phyloP scores from a whole-genome alignment of 2,113 vertebrate genomes.

The Paradoxurus hermaphroditus region DNA sequence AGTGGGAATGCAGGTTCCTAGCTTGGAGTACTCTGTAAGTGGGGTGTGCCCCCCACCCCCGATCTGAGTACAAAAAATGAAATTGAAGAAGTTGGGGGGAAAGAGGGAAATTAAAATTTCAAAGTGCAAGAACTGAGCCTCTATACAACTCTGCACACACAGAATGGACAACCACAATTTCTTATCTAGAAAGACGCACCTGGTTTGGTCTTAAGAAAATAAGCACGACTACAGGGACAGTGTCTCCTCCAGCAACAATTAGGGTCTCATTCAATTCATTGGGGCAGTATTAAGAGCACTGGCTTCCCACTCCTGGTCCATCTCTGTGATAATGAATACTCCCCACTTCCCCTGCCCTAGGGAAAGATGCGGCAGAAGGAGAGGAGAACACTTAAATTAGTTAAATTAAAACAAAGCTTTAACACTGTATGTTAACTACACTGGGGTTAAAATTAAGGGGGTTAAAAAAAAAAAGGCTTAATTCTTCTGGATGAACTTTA shows the following conservation, averaged over 20 bases:
- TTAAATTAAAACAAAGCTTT: background rate
- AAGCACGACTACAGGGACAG: background rate
- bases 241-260: background rate
- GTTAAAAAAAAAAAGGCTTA: background rate
- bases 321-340: background rate
- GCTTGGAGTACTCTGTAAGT: background rate
- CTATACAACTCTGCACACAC: background rate
- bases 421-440: background rate
- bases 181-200: background rate
- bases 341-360: background rate
- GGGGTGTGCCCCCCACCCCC: background rate
- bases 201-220: background rate
- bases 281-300: background rate
- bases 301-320: background rate
- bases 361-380: background rate
- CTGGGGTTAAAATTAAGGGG: background rate
- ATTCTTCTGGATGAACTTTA: background rate
- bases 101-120: background rate
- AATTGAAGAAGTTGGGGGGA: background rate
- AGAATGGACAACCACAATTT: background rate
- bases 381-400: background rate
- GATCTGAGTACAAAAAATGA: background rate
- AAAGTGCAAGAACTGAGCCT: background rate
- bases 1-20: background rate
- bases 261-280: background rate